Conservation (phyloP, 1,140 invertebrate genomes). For the Scaptomyza pallida region DNA sequence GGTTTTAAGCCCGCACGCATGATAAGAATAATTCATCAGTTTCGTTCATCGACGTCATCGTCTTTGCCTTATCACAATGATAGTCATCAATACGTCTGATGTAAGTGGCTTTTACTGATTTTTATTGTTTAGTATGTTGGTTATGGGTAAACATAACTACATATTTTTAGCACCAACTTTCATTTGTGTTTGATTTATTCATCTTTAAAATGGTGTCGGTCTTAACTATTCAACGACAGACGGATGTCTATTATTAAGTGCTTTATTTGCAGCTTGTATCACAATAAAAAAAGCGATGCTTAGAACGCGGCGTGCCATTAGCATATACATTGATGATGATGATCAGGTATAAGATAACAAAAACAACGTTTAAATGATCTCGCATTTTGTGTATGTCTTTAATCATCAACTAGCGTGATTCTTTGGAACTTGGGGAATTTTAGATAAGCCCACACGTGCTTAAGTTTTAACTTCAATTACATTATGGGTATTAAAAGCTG, state of each 20-base stretch:
- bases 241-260: constrained; percentile 14
- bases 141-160: not conserved
- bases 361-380: constrained; percentile 10
- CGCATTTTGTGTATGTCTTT: constrained; percentile 28
- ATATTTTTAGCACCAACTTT: not conserved
- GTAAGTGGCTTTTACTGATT: constrained; percentile 58
- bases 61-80: constrained; percentile 60
- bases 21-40: constrained; percentile 67
- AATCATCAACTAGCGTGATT: not conserved
- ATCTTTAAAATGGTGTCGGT: constrained; percentile 14
- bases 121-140: not conserved
- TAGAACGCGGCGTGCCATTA: constrained; percentile 58
- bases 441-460: constrained; percentile 12
- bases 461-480: constrained; percentile 7
- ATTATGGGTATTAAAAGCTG: constrained; percentile 11
- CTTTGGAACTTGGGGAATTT: constrained; percentile 9
- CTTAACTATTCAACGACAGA: not conserved
- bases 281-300: constrained; percentile 51
- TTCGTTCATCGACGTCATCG: constrained; percentile 43
- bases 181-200: constrained; percentile 6
- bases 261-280: constrained; percentile 33
- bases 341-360: constrained; percentile 63
- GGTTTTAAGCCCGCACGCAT: constrained; percentile 47
- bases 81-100: constrained; percentile 74
- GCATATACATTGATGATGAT: constrained; percentile 64